These are phyloP conservation scores for Mayetiola destructor DNA, from an alignment of 2,888 invertebrate genomes.

Conservation along the genomic window DNA sequence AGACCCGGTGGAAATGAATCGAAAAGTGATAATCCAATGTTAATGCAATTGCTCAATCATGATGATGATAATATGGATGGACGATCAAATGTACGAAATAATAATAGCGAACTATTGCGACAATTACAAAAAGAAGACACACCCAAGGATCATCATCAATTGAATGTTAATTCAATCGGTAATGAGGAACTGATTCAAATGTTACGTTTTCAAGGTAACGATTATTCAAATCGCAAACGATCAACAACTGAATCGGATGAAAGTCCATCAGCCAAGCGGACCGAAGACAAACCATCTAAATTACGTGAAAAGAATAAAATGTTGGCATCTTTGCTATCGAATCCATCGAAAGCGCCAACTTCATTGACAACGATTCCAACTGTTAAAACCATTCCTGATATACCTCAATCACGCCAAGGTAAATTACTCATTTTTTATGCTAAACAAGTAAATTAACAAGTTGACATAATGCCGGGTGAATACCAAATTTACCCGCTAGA, in stretches of 20 bases:
- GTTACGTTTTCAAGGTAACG: conserved; percentile 30
- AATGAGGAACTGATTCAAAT: conserved; percentile 34
- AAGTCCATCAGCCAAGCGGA: conserved; percentile 31
- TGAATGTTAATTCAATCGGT: conserved; percentile 29
- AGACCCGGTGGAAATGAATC: conserved; percentile 26
- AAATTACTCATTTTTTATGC: too few species aligned
- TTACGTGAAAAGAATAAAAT: conserved; percentile 74
- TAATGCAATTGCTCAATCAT: conserved; percentile 58
- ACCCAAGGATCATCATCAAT: conserved; percentile 24
- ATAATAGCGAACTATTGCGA: conserved; percentile 41
- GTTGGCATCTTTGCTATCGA: conserved; percentile 66
- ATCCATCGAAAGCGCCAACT: conserved; percentile 50
- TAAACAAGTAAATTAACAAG: conserved; percentile 21
- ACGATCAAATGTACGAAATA: conserved; percentile 19
- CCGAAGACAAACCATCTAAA: conserved; percentile 42
- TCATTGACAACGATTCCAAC: conserved; percentile 28
- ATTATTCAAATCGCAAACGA: conserved; percentile 42
- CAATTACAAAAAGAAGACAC: conserved; percentile 37
- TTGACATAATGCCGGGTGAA: too few species aligned
- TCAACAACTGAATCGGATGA: conserved; percentile 48
- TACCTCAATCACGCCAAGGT: conserved; percentile 26
- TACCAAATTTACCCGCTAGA: too few species aligned
- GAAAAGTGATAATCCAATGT: conserved; percentile 37
- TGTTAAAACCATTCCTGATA: conserved; percentile 34
- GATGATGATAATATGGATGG: conserved; percentile 51